A percentile compares a stretch with the other conserved stretches of the same genome.
Conservation (phyloP, 2,888 invertebrate genomes). For the Orthonevra nobilis region DNA sequence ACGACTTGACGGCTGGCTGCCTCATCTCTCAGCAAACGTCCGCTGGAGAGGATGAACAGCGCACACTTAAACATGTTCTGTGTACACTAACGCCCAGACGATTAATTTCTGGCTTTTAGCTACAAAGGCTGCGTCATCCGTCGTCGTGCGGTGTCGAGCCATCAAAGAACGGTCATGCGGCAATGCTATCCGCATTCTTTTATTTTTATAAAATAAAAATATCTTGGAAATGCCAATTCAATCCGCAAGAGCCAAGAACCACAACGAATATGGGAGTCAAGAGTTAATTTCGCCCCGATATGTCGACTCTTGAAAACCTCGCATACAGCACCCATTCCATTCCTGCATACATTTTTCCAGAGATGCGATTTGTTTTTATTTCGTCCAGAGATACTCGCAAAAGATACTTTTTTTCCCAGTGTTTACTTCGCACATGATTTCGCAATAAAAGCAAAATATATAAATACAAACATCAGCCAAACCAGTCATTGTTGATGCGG, state of each 20-base stretch:
- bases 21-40: no score
- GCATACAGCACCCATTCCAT: neutral
- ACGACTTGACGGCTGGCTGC: conserved; percentile 16
- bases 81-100: conserved; percentile 28
- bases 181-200: conserved; percentile 39
- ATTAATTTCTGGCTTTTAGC: conserved; percentile 38
- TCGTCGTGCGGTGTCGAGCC: conserved; percentile 11
- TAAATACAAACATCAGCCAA: conserved; percentile 13
- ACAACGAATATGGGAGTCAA: conserved; percentile 26
- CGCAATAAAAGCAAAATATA: conserved; percentile 12
- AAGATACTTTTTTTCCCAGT: conserved; percentile 29
- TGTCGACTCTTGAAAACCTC: conserved; percentile 4
- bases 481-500: conserved; percentile 43
- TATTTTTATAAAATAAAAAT: conserved; percentile 23
- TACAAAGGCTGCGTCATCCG: conserved; percentile 28
- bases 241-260: conserved; percentile 3
- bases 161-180: conserved; percentile 42
- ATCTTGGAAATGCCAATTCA: conserved; percentile 41
- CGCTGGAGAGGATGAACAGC: no score
- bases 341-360: conserved; percentile 30
- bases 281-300: neutral
- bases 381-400: conserved; percentile 22
- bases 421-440: conserved; percentile 27
- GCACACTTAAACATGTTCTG: no score
- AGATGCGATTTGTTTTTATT: conserved; percentile 29